Base-by-base conservation (phyloP, 2,888 invertebrate genomes). In the Sepioteuthis lessoniana region DNA sequence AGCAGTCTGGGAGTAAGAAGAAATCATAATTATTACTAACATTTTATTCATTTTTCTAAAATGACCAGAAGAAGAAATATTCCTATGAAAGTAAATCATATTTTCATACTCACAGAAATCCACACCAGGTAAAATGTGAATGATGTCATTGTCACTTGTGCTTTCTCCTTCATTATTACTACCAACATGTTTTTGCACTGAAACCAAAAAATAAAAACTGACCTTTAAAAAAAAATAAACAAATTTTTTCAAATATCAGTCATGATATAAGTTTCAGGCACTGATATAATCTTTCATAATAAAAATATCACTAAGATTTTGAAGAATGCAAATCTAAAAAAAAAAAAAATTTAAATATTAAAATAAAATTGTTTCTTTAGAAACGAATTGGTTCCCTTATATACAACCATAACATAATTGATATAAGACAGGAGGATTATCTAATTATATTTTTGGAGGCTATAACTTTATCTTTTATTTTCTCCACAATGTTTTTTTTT, bases 181-280 rank as follows among this genome's bases (percentile, higher is more conserved):
- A 76, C n/a, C 76, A 76, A 76, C 13, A n/a, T 76, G n/a, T 76
- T 76, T 76, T 76, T 76, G 76, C n/a, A 76, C 76, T 76, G 76
- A 76, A 76, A 76, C 16, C 10, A 76, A 76, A 76, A 35, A 13
- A 16, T 13, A 76, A 76, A 76, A 76, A n/a, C 19, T 13, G 35
- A 1, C 13, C 10, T 35, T 2, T n/a, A 35, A 76, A n/a, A 16
- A 60, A 60, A 28, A 8, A n/a, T 4, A n/a, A 16, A 60, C 31
- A 28, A 8, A n/a, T 16, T 10, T 16, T 13, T 76, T 16, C 13
- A n/a, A 76, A 76, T n/a, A 76, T 76, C n/a, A 76, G 19, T n/a
- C 0, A 35, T 21, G 28, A 21, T 55, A 25, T 25, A 55, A 25
- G 28, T 28, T 21, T 55, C 55, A 25, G 5, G 25, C 55, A 55